A percentile compares a stretch with the other conserved stretches of the same genome.
Evolutionary conservation across 1,140 invertebrate genomes (phyloP).

Genomic region (Lepidotrigona ventralis): DNA sequence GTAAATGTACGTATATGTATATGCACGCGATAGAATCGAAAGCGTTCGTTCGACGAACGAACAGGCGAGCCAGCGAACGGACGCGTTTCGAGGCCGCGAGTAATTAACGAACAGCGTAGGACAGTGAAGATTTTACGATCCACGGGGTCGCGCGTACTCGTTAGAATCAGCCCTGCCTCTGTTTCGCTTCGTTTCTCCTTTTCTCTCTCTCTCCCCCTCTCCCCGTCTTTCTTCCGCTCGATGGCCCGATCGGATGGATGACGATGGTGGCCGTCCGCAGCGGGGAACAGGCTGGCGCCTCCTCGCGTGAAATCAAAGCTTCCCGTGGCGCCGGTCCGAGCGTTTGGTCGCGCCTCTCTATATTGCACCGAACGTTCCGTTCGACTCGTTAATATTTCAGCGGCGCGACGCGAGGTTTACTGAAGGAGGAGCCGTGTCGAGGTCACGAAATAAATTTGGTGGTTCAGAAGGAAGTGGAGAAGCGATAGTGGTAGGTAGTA

Average conservation of each 20-base stretch:
- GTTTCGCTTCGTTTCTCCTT: not conserved
- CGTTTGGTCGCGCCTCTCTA: conserved; percentile 35
- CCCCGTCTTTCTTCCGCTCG: not conserved
- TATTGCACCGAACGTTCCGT: conserved; percentile 16
- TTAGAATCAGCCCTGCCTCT: conserved; percentile 32
- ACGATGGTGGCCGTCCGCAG: not conserved
- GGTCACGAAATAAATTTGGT: conserved; percentile 52
- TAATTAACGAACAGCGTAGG: conserved; percentile 55
- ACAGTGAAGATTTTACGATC: conserved; percentile 54
- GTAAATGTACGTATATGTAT: not conserved
- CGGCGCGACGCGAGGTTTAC: not conserved
- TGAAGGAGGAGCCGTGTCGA: not conserved
- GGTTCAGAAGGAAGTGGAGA: not conserved
- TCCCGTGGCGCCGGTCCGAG: conserved; percentile 25
- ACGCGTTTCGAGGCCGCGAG: conserved; percentile 39
- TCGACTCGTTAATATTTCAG: conserved; percentile 49
- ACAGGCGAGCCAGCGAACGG: not conserved
- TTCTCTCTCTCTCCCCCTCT: not conserved
- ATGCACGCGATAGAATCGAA: conserved; percentile 21
- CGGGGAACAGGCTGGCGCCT: conserved; percentile 6
- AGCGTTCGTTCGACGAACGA: conserved; percentile 37
- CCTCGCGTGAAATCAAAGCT: conserved; percentile 13
- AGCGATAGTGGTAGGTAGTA: not conserved
- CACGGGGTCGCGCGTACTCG: conserved; percentile 14
- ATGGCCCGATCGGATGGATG: not conserved